Conservation (phyloP, 2,113 vertebrate genomes). For the Lepus americanus region DNA sequence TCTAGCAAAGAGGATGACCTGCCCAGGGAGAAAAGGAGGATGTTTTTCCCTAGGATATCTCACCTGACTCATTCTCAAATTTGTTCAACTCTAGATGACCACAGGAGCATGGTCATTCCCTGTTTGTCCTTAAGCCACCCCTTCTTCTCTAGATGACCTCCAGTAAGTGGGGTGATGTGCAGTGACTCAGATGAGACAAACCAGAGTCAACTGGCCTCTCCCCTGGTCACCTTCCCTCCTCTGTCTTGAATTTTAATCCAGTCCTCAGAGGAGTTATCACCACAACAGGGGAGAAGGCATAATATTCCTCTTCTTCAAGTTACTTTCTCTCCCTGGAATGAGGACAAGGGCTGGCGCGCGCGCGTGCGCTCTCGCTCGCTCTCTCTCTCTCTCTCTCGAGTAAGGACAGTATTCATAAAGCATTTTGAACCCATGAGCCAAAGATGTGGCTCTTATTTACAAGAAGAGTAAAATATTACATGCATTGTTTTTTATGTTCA, state of each 20-base stretch:
- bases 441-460: neutral
- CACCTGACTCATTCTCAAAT: too few species aligned
- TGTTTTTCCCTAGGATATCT: neutral
- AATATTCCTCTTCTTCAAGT: neutral
- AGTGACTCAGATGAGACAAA: neutral
- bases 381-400: neutral
- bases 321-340: neutral
- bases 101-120: accelerated
- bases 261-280: neutral
- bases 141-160: neutral
- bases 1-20: neutral
- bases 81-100: accelerated
- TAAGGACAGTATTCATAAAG: neutral
- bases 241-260: neutral
- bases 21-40: neutral
- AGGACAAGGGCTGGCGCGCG: neutral
- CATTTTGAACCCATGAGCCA: neutral
- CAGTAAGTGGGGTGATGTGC: neutral
- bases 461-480: neutral
- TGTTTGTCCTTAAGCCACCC: neutral
- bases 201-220: accelerated
- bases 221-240: neutral
- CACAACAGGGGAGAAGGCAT: too few species aligned
- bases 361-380: too few species aligned
- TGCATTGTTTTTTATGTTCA: slow-evolving; percentile 29